Evolutionary conservation across 2,113 vertebrate genomes (phyloP).

Genomic region (Xiphophorus hellerii): DNA sequence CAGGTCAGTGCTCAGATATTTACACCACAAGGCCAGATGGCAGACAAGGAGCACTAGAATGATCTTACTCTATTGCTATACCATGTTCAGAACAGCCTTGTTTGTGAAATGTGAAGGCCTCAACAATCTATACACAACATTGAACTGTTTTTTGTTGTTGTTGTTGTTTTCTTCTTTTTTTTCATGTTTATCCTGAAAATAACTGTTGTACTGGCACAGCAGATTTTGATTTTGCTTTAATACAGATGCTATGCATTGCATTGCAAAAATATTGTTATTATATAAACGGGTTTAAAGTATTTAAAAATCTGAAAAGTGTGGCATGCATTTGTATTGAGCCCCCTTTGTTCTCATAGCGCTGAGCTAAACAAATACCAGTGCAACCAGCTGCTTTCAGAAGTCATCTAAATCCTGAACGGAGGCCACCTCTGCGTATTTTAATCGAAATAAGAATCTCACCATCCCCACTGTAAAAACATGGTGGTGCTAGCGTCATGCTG

Average conservation of each 20-base stretch:
- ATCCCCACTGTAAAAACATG: background rate
- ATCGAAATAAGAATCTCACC: background rate
- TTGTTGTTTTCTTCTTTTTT: too few relatives aligned
- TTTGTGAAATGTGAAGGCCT: conserved; percentile 16
- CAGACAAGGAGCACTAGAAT: conserved; percentile 6
- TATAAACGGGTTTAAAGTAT: too few relatives aligned
- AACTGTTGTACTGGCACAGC: too few relatives aligned
- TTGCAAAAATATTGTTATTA: too few relatives aligned
- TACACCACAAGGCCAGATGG: conserved; percentile 4
- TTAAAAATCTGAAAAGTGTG: conserved; percentile 10
- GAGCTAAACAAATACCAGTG: background rate
- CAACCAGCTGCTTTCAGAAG: background rate
- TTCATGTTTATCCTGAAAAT: too few relatives aligned
- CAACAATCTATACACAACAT: too few relatives aligned
- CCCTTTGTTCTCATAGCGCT: background rate
- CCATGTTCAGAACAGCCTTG: conserved; percentile 1
- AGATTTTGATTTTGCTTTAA: too few relatives aligned
- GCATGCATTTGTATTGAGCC: background rate
- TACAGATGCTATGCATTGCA: too few relatives aligned
- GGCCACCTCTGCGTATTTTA: background rate
- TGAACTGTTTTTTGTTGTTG: too few relatives aligned
- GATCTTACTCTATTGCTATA: conserved; percentile 1
- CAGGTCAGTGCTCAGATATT: conserved; percentile 79
- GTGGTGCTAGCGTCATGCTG: background rate
- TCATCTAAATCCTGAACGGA: too few relatives aligned